Base-by-base conservation (phyloP, 2,113 vertebrate genomes). In the Phoenicopterus ruber region DNA sequence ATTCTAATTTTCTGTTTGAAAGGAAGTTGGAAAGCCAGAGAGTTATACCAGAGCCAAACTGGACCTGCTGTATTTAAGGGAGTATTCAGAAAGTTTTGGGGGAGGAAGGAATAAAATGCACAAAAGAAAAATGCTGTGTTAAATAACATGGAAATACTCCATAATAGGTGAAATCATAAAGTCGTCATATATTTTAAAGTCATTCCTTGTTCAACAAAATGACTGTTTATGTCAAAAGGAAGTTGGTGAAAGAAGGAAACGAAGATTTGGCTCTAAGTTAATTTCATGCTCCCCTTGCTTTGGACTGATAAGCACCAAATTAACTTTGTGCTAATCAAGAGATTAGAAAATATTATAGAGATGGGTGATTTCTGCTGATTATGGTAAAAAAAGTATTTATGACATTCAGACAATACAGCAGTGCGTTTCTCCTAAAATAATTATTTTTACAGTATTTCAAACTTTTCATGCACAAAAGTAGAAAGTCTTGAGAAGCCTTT, bases 271-370 rank as follows among this genome's bases (percentile, higher is more conserved):
- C 70, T 71, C 46, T 72, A 74, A 78, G 38, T 90, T 96, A 92
- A 97, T 94, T 89, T 95, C 84, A 86, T 93, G 57, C n/a, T 96
- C 65, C n/a, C 50, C 31, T 93, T 94, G 57, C 76, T 86, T 91
- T 85, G 62, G 65, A 90, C 69, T 89, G 83, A 85, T 95, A 94
- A 82, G 63, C 11, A 80, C 57, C 73, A 90, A 84, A 82, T 87
- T 71, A 95, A 95, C 54, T 95, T 91, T 81, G 65, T 94, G 74
- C 44, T 94, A 96, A 96, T 95, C 63, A 72, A 77, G 84, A 91
- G 26, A 31, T 36, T 93, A 86, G 59, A 88, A 91, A 90, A 82
- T 44, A 67, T 58, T 91, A 24, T 19, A 71, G 49, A 91, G 72
- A 76, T 76, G 76, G 84, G 69, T 63, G 34, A 90, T 82, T 96